Conservation (phyloP, 2,888 invertebrate species). For the Stratiomys singularior region DNA sequence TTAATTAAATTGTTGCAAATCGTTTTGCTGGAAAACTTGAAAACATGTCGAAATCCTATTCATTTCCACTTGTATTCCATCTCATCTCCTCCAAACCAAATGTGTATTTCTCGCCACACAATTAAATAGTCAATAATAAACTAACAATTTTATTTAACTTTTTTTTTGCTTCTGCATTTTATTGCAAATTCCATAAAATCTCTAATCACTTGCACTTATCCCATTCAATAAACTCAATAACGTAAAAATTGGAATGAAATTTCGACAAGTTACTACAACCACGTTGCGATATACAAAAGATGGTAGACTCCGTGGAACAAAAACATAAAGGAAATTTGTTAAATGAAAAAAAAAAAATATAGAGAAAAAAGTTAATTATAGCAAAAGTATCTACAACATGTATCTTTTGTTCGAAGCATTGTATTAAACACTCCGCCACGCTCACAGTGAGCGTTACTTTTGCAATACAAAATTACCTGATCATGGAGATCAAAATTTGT, state of each 20-base stretch:
- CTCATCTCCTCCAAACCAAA: neutral
- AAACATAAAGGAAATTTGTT: too few species aligned
- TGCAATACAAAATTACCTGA: slow-evolving; percentile 29
- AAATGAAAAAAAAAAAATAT: too few species aligned
- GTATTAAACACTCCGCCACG: neutral
- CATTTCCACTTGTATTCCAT: too few species aligned
- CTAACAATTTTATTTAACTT: neutral
- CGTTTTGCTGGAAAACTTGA: too few species aligned
- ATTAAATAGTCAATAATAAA: slow-evolving; percentile 1
- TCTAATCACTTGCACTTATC: slow-evolving; percentile 19
- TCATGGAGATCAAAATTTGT: slow-evolving; percentile 5
- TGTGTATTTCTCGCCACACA: neutral
- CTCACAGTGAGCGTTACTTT: neutral
- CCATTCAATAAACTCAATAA: slow-evolving; percentile 33
- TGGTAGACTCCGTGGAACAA: too few species aligned
- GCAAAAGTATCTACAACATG: slow-evolving; percentile 23
- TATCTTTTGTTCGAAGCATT: slow-evolving; percentile 10
- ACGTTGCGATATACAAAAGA: neutral
- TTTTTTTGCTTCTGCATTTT: neutral
- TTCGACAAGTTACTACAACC: neutral
- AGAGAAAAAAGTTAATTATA: slow-evolving; percentile 17
- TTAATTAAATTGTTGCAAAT: too few species aligned
- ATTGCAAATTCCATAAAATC: slow-evolving; percentile 20
- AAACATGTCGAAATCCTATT: too few species aligned
- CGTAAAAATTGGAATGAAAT: slow-evolving; percentile 31